Percentiles rank a stretch among this genome's conserved stretches.
Conservation (phyloP, 1,140 invertebrate genomes). For the Caenorhabditis tropicalis region DNA sequence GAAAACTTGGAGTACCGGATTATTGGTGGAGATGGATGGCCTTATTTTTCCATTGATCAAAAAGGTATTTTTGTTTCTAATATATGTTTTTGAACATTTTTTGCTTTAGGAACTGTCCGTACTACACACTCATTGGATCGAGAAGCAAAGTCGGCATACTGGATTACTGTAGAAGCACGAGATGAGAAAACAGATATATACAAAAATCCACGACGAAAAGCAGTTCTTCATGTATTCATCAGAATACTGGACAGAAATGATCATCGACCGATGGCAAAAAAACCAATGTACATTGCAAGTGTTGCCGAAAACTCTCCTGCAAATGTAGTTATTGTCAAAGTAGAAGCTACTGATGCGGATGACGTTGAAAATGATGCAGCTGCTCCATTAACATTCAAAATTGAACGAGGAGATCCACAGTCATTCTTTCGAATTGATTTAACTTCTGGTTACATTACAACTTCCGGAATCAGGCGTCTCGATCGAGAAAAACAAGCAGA, state of each 20-base stretch:
- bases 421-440: slow-evolving; percentile 87
- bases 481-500: slow-evolving; percentile 85
- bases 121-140: slow-evolving; percentile 85
- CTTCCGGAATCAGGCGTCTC: slow-evolving; percentile 76
- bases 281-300: slow-evolving; percentile 84
- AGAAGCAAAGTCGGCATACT: slow-evolving; percentile 85
- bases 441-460: slow-evolving; percentile 79
- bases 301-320: slow-evolving; percentile 82
- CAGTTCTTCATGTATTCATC: slow-evolving; percentile 80
- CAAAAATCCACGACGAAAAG: background rate
- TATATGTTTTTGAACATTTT: background rate
- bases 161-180: slow-evolving; percentile 89
- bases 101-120: slow-evolving; percentile 81
- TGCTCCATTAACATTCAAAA: slow-evolving; percentile 78
- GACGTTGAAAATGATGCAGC: slow-evolving; percentile 75
- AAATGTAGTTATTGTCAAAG: slow-evolving; percentile 80
- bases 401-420: slow-evolving; percentile 82
- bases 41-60: slow-evolving; percentile 83
- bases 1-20: slow-evolving; percentile 85
- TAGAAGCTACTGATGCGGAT: slow-evolving; percentile 84
- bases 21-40: slow-evolving; percentile 85
- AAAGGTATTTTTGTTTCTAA: background rate
- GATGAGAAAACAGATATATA: slow-evolving; percentile 79
- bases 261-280: slow-evolving; percentile 85
- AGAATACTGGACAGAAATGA: slow-evolving; percentile 90